phyloP scores from a whole-genome alignment of 2,113 vertebrate species.

The Myxocyprinus asiaticus region DNA sequence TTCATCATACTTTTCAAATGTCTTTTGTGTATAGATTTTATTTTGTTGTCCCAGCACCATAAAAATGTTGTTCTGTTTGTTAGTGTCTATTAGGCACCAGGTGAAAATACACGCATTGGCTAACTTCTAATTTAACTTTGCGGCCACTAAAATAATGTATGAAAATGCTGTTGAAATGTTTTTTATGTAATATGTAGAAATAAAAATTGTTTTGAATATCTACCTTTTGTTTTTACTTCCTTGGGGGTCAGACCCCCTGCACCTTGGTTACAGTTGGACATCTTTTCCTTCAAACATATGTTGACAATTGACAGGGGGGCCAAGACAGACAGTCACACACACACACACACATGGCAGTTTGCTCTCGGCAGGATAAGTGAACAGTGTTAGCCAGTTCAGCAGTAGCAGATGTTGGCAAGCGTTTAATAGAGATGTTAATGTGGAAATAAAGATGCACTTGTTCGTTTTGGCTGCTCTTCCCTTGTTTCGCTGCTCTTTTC shows the following conservation, averaged over 20 bases:
- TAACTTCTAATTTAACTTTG: background rate
- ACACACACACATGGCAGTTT: background rate
- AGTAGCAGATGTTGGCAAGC: constrained; percentile 72
- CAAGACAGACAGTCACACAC: constrained; percentile 16
- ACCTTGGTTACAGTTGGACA: background rate
- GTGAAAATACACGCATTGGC: background rate
- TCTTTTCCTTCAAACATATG: constrained; percentile 6
- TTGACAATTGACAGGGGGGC: background rate
- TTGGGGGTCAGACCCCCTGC: background rate
- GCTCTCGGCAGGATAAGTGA: constrained; percentile 2
- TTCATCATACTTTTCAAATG: too few species aligned
- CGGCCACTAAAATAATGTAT: too few species aligned
- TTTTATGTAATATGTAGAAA: background rate
- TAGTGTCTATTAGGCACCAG: background rate
- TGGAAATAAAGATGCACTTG: constrained; percentile 63
- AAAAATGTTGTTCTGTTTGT: too few species aligned
- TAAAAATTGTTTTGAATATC: background rate
- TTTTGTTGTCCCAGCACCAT: too few species aligned
- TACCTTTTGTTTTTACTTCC: background rate
- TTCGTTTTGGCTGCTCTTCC: constrained; percentile 62
- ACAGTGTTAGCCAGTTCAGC: constrained; percentile 55
- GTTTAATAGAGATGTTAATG: constrained; percentile 78
- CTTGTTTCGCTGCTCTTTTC: constrained; percentile 11
- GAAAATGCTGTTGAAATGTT: background rate
- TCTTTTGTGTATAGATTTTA: too few species aligned